Evolutionary conservation across 2,113 vertebrate species (phyloP).

Genomic region (cat (Felis catus)): F.catus_Fca126_mat1.0 CM031427.1:21965501-21966000

Average conservation of each 20-base stretch:
- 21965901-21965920: background rate
- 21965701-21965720: background rate
- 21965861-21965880: background rate
- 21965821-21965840: background rate
- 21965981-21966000: background rate
- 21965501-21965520: background rate
- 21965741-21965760: background rate
- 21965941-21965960: background rate
- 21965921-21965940: background rate
- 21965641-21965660: too few relatives aligned
- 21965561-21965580: too few relatives aligned
- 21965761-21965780: background rate
- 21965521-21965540: background rate
- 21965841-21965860: background rate
- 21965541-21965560: background rate
- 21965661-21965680: background rate
- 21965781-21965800: background rate
- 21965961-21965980: background rate
- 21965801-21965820: background rate
- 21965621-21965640: too few relatives aligned
- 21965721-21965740: background rate
- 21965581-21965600: too few relatives aligned
- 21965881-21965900: background rate
- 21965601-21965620: too few relatives aligned
- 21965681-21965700: background rate